These are phyloP conservation scores for Podarcis lilfordi DNA, from an alignment of 2,797 vertebrate genomes.

Conservation along the genomic window DNA sequence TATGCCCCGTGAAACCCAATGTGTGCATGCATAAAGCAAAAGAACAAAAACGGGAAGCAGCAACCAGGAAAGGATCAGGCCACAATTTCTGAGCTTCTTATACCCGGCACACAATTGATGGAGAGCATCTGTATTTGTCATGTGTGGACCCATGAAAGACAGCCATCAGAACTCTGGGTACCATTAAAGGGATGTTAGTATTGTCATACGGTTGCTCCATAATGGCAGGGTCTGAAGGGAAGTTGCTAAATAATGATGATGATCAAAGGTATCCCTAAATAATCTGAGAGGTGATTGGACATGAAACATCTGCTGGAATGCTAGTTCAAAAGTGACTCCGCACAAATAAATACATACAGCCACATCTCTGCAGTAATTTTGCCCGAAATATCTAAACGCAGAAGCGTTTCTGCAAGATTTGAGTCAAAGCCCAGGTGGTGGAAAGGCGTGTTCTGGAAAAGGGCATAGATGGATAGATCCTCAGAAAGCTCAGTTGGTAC, in stretches of 20 bases:
- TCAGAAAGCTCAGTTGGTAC: too few species aligned
- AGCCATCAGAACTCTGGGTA: too few species aligned
- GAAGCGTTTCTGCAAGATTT: too few species aligned
- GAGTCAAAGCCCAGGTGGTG: too few species aligned
- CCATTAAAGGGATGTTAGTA: rapidly evolving
- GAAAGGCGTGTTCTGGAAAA: too few species aligned
- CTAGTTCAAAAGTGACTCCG: neutral
- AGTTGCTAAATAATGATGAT: neutral
- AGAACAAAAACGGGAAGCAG: neutral
- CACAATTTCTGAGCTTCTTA: neutral
- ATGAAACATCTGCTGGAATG: neutral
- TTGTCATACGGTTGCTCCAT: rapidly evolving
- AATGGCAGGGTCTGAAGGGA: neutral
- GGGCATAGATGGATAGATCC: too few species aligned
- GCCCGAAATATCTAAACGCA: neutral
- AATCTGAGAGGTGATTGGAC: neutral
- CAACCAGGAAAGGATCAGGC: neutral
- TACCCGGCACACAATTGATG: neutral
- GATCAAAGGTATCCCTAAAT: neutral
- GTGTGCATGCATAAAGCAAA: neutral
- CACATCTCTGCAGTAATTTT: neutral
- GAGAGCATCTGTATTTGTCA: neutral
- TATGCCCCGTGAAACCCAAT: neutral
- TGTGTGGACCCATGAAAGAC: neutral
- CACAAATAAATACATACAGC: neutral